Evolutionary conservation across 2,888 invertebrate species (phyloP), one percentile per base, ranked within the genome.

Genomic region (Drosophila ustulata): DNA sequence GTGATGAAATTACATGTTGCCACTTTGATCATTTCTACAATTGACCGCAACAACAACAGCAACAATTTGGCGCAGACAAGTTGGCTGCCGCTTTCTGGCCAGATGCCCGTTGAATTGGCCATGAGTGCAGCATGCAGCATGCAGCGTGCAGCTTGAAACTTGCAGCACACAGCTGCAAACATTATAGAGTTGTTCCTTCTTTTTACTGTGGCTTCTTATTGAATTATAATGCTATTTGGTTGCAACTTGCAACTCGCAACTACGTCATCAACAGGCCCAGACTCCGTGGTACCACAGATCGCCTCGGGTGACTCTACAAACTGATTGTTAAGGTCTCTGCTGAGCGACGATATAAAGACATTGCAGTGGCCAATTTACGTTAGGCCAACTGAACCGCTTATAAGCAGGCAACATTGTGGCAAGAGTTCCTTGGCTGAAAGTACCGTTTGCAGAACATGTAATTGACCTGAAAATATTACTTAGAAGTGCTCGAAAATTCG

Each of bases 1-100:
- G 58, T 61, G 72, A 41, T 57, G 69, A 86, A 86, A 86, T 86
- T 86, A 82, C 78, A 88, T 72, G 85, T 88, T 86, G 73, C 80
- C 73, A 72, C 82, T 75, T 76, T 83, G 75, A 86, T 86, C 80
- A 88, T 88, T 86, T 86, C 88, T 88, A 65, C 88, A 88, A 86
- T 86, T 86, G 86, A 80, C 73, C 75, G 34, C 79, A 80, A 77
- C 74, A 80, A 61, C 68, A 82, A 57, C 2, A 34, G 34, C 34
- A 34, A 32, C 30, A 49, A 56, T 50, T 61, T 53, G 62, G 51
- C 18, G 80, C 88, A 85, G 85, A 82, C 86, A 80, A 58, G 32
- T 72, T 88, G 85, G 86, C 83, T 83, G 86, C 86, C 68, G 80
- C 69, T 70, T 76, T 66, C 78, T 70, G 66, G 73, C 70, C 72